Evolutionary conservation across 2,888 invertebrate species (phyloP), one percentile per base, ranked within the genome.

Genomic region (Tuta absoluta): DNA sequence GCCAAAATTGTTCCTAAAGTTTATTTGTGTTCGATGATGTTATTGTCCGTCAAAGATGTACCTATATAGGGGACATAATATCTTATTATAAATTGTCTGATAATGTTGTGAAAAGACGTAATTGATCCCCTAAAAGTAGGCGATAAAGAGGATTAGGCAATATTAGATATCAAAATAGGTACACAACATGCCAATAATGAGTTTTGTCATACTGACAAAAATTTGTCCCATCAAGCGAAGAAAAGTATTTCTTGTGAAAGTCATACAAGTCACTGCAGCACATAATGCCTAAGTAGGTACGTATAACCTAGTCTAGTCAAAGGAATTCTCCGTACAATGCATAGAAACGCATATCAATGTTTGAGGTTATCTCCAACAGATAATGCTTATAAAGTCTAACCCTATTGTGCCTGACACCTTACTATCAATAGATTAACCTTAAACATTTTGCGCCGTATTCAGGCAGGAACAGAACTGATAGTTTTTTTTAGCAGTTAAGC

Each of bases 1-100:
- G 67, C 78, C 81, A 71, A 83, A 84, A 82, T 79, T 78, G 78
- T 81, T 82, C 75, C 76, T 77, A 74, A 70, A 74, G 75, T 76
- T 76, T 80, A 79, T 80, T 75, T 79, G 77, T 74, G 65, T 72
- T 67, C 72, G 67, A 64, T 69, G 67, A 63, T 63, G 53, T 56
- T 67, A 61, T 72, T 67, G 62, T 63, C 61, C 61, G 56, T n/a
- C 28, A 45, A 56, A 56, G 23, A 56, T 60, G 17, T 41, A n/a
- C n/a, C n/a, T n/a, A 23, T 63, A 57, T 33, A 11, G 45, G 63
- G 63, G 48, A 41, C 63, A 56, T 33, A 28, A 7, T n/a, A n/a
- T n/a, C n/a, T n/a, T n/a, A n/a, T n/a, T 56, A n/a, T 7, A 10
- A 8, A 24, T n/a, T 33, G 1, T n/a, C 10, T 17, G 2, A 8